Evolutionary conservation across 2,888 invertebrate species (phyloP).

Genomic region (Ectropis crepuscularia): DNA sequence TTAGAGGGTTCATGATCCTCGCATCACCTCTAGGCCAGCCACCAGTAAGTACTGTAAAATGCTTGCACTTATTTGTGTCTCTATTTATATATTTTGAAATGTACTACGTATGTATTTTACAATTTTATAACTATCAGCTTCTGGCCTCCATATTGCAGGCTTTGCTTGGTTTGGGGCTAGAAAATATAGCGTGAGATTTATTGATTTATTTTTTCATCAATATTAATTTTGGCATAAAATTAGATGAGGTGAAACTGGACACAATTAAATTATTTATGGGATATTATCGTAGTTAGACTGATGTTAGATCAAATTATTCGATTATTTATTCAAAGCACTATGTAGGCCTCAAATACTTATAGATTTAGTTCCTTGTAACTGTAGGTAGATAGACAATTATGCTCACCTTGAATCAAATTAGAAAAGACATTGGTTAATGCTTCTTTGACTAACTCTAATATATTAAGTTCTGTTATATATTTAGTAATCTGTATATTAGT

Average conservation of each 20-base stretch:
- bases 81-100: no score
- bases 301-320: constrained; percentile 21
- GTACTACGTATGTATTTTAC: no score
- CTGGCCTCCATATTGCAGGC: no score
- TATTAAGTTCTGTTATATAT: neutral
- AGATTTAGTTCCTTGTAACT: constrained; percentile 15
- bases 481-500: constrained; percentile 1
- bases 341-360: constrained; percentile 32
- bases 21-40: no score
- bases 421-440: constrained; percentile 45
- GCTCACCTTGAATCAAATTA: constrained; percentile 32
- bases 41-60: no score
- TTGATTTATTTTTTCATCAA: neutral
- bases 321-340: constrained; percentile 11
- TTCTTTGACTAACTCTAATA: constrained; percentile 15
- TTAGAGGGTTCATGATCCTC: no score
- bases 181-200: no score
- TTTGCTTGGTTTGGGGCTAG: no score
- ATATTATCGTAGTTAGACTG: constrained; percentile 26
- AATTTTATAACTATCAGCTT: no score
- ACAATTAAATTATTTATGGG: constrained; percentile 8
- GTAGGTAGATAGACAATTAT: neutral
- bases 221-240: neutral
- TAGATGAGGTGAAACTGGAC: constrained; percentile 9
- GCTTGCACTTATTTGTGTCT: no score